Percentiles rank a stretch among this genome's conserved stretches.
Evolutionary conservation across 1,140 invertebrate genomes (phyloP).

Genomic region (Dreissena rostriformis): DNA sequence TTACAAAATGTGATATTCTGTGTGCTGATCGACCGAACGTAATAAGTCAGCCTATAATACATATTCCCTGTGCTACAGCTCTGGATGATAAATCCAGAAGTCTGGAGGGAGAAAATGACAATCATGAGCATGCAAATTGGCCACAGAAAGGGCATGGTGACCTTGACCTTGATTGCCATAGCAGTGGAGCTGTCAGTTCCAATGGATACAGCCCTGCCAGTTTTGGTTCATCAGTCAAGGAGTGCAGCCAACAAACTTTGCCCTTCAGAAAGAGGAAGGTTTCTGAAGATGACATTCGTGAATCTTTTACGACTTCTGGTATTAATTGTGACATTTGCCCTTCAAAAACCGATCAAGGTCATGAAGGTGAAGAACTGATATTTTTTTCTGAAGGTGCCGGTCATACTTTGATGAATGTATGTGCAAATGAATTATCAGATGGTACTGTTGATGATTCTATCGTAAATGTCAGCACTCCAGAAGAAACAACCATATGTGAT

Average conservation of each 20-base stretch:
- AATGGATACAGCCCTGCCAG: background rate
- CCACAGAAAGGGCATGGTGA: no score
- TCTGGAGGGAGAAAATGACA: no score
- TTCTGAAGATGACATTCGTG: background rate
- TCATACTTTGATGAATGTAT: no score
- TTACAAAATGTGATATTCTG: slow-evolving; percentile 47
- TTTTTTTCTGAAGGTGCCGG: no score
- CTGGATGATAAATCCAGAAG: background rate
- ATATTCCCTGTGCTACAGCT: background rate
- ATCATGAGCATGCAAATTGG: no score
- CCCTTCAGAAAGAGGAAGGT: slow-evolving; percentile 48
- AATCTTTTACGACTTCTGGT: background rate
- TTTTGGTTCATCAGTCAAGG: slow-evolving; percentile 20
- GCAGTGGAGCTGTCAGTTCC: background rate
- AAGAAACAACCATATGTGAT: no score
- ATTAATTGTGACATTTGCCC: background rate
- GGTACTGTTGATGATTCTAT: no score
- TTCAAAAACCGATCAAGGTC: no score
- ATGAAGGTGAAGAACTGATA: no score
- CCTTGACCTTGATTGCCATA: no score
- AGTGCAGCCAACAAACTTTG: slow-evolving; percentile 27
- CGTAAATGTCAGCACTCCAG: no score
- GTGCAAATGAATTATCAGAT: no score
- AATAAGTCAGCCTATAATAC: background rate
- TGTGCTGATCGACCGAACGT: background rate